A percentile compares a stretch with the other conserved stretches of the same genome.
Conservation (phyloP, 1,140 invertebrate species). For the Cyrtorhinus lividipennis region DNA sequence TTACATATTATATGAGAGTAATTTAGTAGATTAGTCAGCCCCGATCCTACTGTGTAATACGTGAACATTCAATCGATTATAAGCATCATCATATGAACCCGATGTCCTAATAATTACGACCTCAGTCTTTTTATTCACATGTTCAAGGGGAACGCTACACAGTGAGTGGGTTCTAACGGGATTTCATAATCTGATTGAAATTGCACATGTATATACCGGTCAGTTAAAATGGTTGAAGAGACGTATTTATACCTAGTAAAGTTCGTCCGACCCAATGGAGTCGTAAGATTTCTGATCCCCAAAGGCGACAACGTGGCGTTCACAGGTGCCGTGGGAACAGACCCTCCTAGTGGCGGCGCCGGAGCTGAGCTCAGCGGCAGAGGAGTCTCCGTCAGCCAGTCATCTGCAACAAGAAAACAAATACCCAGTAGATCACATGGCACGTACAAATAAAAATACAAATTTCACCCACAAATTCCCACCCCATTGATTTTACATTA, state of each 20-base stretch:
- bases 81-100: background rate
- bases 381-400: slow-evolving; percentile 16
- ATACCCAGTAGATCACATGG: background rate
- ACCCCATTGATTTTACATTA: background rate
- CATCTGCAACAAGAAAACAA: slow-evolving; percentile 10
- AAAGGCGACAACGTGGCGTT: slow-evolving; percentile 5
- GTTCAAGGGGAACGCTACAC: background rate
- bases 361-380: slow-evolving; percentile 15
- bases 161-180: too few relatives aligned
- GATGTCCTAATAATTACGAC: background rate
- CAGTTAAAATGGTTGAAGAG: background rate
- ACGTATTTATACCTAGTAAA: background rate
- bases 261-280: background rate
- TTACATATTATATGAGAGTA: too few relatives aligned
- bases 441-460: background rate
- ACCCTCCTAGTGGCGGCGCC: slow-evolving; percentile 5
- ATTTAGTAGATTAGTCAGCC: too few relatives aligned
- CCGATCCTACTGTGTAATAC: too few relatives aligned
- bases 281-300: background rate
- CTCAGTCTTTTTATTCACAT: background rate
- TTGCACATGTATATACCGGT: too few relatives aligned
- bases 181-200: too few relatives aligned
- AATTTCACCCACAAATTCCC: background rate
- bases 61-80: background rate
- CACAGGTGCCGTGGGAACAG: slow-evolving; percentile 6